Conservation (phyloP, 2,888 invertebrate genomes). For the Mesoligia furuncula region DNA sequence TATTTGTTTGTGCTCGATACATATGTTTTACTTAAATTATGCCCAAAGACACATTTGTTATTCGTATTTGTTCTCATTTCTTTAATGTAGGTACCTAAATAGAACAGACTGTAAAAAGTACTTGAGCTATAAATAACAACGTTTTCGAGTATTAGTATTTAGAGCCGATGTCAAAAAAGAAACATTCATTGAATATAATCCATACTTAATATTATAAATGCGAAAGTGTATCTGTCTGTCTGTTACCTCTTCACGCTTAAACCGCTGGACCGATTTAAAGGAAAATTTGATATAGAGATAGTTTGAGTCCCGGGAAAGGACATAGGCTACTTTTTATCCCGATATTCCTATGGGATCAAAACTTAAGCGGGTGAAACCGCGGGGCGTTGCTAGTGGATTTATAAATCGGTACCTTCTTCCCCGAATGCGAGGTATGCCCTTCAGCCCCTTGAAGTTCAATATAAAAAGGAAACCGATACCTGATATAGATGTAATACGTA, state of each 20-base stretch:
- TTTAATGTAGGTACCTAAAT: neutral
- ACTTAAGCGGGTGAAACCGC: no score
- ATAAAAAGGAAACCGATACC: neutral
- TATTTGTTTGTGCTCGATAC: slow-evolving; percentile 35
- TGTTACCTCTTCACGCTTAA: no score
- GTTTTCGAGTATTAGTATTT: neutral
- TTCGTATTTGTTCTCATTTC: slow-evolving; percentile 30
- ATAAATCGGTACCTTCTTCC: neutral
- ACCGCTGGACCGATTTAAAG: no score
- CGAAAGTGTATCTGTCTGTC: no score
- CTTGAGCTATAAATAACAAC: neutral
- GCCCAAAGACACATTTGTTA: slow-evolving; percentile 1
- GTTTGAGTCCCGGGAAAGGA: no score
- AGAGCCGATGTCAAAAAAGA: neutral
- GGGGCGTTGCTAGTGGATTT: neutral
- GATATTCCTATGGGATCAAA: no score
- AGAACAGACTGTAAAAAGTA: slow-evolving; percentile 5
- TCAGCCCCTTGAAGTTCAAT: neutral
- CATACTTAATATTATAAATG: no score
- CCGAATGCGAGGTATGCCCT: neutral
- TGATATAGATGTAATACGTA: neutral
- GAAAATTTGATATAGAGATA: no score
- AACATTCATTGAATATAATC: neutral
- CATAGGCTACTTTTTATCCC: no score
- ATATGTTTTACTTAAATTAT: slow-evolving; percentile 30